These are phyloP conservation scores for Lithosia quadra DNA, from an alignment of 2,888 invertebrate genomes.

Conservation along the genomic window DNA sequence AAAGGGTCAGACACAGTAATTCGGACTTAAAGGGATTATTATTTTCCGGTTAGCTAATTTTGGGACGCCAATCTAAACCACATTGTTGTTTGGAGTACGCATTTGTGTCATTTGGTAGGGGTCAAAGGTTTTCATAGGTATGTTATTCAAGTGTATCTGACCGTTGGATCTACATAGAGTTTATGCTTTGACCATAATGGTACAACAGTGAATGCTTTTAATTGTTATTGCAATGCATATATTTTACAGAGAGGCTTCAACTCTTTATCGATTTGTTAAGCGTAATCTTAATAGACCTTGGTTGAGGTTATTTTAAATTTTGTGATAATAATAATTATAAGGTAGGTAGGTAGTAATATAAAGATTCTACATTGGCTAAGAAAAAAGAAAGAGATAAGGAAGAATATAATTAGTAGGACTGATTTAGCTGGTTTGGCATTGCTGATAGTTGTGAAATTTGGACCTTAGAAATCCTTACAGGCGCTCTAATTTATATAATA, in stretches of 20 bases:
- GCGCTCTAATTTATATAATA: too few relatives aligned
- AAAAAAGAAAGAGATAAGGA: too few relatives aligned
- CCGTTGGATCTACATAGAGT: conserved; percentile 1
- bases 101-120: conserved; percentile 35
- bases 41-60: conserved; percentile 49
- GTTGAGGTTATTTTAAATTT: too few relatives aligned
- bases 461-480: too few relatives aligned
- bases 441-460: too few relatives aligned
- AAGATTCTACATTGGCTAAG: too few relatives aligned
- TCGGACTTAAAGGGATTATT: conserved; percentile 46
- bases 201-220: conserved; percentile 2
- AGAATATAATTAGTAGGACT: too few relatives aligned
- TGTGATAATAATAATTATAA: too few relatives aligned
- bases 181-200: conserved; percentile 8
- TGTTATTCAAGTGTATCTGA: conserved; percentile 21
- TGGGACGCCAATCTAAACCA: conserved; percentile 35
- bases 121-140: conserved; percentile 24
- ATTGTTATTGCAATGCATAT: not conserved
- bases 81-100: conserved; percentile 41
- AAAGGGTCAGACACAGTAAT: conserved; percentile 34
- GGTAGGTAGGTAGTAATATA: too few relatives aligned
- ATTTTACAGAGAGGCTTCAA: not conserved
- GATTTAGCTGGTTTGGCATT: too few relatives aligned
- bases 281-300: not conserved
- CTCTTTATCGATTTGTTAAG: not conserved